Base-by-base conservation (phyloP, 2,797 vertebrate genomes). In the Molothrus ater region DNA sequence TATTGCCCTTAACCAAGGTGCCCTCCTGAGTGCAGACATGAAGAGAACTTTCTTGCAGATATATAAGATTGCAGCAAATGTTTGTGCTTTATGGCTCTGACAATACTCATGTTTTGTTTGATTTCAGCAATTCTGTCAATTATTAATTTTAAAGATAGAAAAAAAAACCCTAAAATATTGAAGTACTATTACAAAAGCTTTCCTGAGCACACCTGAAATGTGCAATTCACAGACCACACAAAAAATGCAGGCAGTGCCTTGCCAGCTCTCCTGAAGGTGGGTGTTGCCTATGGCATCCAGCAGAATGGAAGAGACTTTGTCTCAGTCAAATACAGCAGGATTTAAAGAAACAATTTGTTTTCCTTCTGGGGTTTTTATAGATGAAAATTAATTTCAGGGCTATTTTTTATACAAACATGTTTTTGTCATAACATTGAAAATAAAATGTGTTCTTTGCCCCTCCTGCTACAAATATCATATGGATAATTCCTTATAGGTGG, bases 21-120 rank as follows among this genome's bases (percentile, higher is more conserved):
- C 88, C 59, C 86, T 96, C 81, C 74, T 78, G 83, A 94, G 80
- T 71, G 60, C 78, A 84, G 50, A 71, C 74, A 63, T 4, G 74
- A 75, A 83, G 89, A 78, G 66, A 83, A 81, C 38, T 66, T 63
- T 70, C 54, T 84, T 50, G 38, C 61, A 68, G 76, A 74, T 87
- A n/a, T 0, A 4, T 36, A 88, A 84, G 71, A 71, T 7, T 74
- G 74, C 36, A 84, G 80, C 43, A 81, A 80, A 73, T 61, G 73
- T 26, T 31, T 19, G 47, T 31, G 29, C 72, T 79, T 81, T 64
- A 17, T 28, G 69, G 69, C 65, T 88, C 85, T 80, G 70, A 70
- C 63, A 82, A 53, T 53, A 72, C 36, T 50, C 65, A 63, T 0
- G 1, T 71, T 72, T 76, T 61, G 36, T 83, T 48, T 83, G 42